Conservation (phyloP, 2,888 invertebrate genomes). For the Acronicta psi region DNA sequence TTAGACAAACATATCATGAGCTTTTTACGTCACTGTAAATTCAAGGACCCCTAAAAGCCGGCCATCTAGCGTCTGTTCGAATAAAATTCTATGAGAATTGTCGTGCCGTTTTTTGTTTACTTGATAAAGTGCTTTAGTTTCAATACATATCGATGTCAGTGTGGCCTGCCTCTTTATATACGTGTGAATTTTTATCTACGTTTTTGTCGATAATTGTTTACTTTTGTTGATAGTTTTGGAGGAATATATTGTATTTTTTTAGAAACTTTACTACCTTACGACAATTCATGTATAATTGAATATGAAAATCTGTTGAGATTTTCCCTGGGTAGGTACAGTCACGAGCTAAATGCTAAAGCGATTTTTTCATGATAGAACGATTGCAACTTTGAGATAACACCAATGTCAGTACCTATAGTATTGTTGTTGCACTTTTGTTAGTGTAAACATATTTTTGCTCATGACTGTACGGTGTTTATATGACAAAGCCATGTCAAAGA, state of each 20-base stretch:
- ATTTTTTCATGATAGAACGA: no score
- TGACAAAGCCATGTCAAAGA: no score
- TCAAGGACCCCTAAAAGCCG: conserved; percentile 24
- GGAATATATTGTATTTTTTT: conserved; percentile 9
- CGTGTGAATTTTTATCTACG: conserved; percentile 47
- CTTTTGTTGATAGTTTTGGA: conserved; percentile 45
- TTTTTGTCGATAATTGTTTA: conserved; percentile 47
- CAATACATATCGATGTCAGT: conserved; percentile 27
- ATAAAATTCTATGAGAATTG: conserved; percentile 60
- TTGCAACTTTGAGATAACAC: no score
- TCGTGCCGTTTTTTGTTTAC: conserved; percentile 60
- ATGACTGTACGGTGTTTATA: no score
- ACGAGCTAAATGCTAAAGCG: no score
- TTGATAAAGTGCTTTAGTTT: conserved; percentile 62
- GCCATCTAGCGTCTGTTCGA: conserved; percentile 27
- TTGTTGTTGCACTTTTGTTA: no score
- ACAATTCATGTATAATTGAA: no score
- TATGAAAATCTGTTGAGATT: no score
- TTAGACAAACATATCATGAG: no score
- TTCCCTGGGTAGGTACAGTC: no score
- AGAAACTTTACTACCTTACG: neutral
- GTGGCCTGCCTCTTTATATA: conserved; percentile 14
- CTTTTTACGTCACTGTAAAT: conserved; percentile 4
- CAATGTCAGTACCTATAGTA: no score
- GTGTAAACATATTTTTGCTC: no score